Evolutionary conservation across 2,113 vertebrate genomes (phyloP).

Genomic region (Hymenochirus boettgeri): DNA sequence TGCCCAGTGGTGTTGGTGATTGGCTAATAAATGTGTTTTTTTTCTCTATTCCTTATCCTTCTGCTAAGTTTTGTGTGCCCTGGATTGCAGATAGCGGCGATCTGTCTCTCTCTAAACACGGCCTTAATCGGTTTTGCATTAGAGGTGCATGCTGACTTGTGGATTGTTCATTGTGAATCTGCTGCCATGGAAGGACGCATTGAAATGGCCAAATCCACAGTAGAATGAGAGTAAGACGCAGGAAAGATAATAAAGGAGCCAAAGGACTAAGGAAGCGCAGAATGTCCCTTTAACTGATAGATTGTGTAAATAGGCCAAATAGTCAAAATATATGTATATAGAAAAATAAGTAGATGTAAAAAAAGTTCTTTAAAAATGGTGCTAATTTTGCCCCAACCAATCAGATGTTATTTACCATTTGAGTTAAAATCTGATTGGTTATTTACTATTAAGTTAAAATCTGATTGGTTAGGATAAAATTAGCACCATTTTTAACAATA

Average conservation of each 20-base stretch:
- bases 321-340: too few species aligned
- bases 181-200: conserved; percentile 19
- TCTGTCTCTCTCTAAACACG: conserved; percentile 30
- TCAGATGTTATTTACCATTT: too few species aligned
- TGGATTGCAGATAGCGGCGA: background rate
- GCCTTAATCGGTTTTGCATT: conserved; percentile 38
- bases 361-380: too few species aligned
- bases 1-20: background rate
- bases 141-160: conserved; percentile 37
- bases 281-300: too few species aligned
- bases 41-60: background rate
- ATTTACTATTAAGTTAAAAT: too few species aligned
- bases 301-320: too few species aligned
- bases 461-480: too few species aligned
- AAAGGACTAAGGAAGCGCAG: conserved; percentile 28
- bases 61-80: background rate
- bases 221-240: conserved; percentile 15
- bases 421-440: too few species aligned
- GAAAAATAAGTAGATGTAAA: too few species aligned
- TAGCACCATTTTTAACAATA: too few species aligned
- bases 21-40: background rate
- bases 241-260: conserved; percentile 23
- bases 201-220: conserved; percentile 35
- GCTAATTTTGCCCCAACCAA: too few species aligned
- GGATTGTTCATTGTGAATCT: conserved; percentile 34